Base-by-base conservation (phyloP, 2,888 invertebrate genomes). In the Drosophila kokeensis region DNA sequence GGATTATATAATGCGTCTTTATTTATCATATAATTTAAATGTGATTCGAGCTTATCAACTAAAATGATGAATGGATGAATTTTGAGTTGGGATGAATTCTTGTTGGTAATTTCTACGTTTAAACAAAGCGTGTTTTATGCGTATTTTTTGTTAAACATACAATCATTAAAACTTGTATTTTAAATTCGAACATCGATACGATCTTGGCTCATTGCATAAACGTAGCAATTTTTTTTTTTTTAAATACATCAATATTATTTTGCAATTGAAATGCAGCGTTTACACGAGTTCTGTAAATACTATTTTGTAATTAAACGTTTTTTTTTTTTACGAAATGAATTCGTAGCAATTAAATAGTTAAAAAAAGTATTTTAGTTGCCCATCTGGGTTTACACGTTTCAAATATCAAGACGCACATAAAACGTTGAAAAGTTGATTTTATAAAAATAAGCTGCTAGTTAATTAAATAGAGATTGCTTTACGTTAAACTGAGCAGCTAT, bases 1-100 rank as follows among this genome's bases (percentile, higher is more conserved):
- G 55, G 61, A 66, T 49, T 74, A 71, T 60, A 64, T 63, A 64
- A 67, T 72, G 69, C 57, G 57, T 74, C 76, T 89, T 84, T 83
- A 83, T 83, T 81, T 70, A 72, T 83, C 69, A 69, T 76, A 67
- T 68, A 71, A 71, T 58, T 77, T 67, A 54, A 45, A 69, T 76
- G 55, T 70, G 48, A 32, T 52, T 58, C 48, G 45, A 75, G 62
- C 74, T 87, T 83, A 82, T 34, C 38, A 69, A 77, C 75, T 82
- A 85, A 78, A 62, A 73, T 63, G 66, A 40, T 63, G 69, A 40
- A 67, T 61, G 45, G 57, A 69, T 75, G 68, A 62, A 49, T 40
- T 60, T 59, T 29, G 49, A 30, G 57, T 49, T 54, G 18, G 29
- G 27, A 32, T 29, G 38, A 36, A 6, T 21, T 27, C 49, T 55